A percentile compares a stretch with the other conserved stretches of the same genome.
phyloP scores from a whole-genome alignment of 2,797 vertebrate species.

The Helicolenus hilgendorfi region DNA sequence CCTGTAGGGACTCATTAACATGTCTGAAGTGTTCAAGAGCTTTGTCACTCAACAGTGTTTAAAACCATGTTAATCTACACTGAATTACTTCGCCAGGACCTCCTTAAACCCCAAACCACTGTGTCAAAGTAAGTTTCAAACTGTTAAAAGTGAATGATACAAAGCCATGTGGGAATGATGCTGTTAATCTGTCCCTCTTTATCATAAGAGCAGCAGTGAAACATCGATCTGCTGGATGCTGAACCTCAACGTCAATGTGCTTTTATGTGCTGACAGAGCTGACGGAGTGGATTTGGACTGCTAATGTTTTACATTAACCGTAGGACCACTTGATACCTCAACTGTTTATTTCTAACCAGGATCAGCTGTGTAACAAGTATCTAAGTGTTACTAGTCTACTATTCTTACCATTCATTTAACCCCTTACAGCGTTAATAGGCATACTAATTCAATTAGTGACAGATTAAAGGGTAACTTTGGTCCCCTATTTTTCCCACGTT shows the following conservation, averaged over 20 bases:
- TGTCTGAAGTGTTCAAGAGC: slow-evolving; percentile 71
- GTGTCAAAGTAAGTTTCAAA: slow-evolving; percentile 33
- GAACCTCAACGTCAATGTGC: background rate
- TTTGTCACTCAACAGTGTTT: slow-evolving; percentile 76
- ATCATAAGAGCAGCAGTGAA: background rate
- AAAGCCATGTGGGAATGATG: slow-evolving; percentile 13
- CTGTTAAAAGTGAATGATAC: slow-evolving; percentile 2
- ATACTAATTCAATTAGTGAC: background rate
- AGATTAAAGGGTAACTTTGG: background rate
- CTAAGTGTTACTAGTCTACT: too few species aligned
- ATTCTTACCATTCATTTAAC: background rate
- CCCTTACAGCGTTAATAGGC: background rate
- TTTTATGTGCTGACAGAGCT: background rate
- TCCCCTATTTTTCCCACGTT: background rate
- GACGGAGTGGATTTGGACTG: background rate
- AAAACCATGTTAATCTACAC: slow-evolving; percentile 72
- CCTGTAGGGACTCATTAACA: slow-evolving; percentile 79
- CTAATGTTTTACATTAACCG: background rate
- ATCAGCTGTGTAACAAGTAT: background rate
- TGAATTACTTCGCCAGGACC: slow-evolving; percentile 55
- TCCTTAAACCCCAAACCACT: slow-evolving; percentile 24
- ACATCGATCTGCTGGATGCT: background rate
- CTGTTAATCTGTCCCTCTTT: slow-evolving; percentile 19
- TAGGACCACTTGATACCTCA: background rate
- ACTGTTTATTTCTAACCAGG: background rate